Percentiles rank a stretch among this genome's conserved stretches.
Evolutionary conservation across 2,797 vertebrate genomes (phyloP).

Genomic region (Poecilia velifera): DNA sequence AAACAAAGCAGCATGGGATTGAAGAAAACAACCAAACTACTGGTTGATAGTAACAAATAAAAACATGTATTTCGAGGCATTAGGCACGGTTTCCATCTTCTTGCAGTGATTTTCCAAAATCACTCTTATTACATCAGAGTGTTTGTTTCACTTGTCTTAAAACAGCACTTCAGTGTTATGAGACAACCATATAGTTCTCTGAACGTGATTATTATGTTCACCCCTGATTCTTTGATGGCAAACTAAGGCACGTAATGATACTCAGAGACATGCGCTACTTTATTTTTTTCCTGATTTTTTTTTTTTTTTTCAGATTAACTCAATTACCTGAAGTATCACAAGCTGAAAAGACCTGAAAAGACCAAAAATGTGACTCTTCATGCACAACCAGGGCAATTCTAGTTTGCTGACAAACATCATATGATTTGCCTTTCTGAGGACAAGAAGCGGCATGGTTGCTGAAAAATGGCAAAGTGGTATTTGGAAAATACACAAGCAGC

Average conservation of each 20-base stretch:
- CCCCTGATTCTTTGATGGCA: neutral
- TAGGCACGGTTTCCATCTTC: neutral
- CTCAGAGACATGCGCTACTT: slow-evolving; percentile 7
- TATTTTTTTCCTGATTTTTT: neutral
- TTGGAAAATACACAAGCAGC: neutral
- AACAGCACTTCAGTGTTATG: neutral
- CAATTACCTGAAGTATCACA: slow-evolving; percentile 4
- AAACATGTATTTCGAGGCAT: neutral
- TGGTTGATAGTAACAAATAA: neutral
- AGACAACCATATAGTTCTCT: neutral
- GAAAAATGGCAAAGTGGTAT: neutral
- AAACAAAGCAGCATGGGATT: neutral
- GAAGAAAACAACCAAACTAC: neutral
- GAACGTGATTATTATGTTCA: slow-evolving; percentile 7
- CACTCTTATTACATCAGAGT: neutral
- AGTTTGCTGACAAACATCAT: neutral
- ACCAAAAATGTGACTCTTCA: slow-evolving; percentile 3
- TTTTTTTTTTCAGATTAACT: slow-evolving; percentile 12
- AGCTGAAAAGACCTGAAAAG: slow-evolving; percentile 1
- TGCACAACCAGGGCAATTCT: neutral
- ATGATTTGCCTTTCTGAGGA: neutral
- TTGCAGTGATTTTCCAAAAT: neutral
- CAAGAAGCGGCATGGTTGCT: neutral
- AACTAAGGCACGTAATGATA: neutral
- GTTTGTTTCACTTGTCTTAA: neutral